Conservation (phyloP, 2,113 vertebrate species). For the Phylloscopus trochilus region DNA sequence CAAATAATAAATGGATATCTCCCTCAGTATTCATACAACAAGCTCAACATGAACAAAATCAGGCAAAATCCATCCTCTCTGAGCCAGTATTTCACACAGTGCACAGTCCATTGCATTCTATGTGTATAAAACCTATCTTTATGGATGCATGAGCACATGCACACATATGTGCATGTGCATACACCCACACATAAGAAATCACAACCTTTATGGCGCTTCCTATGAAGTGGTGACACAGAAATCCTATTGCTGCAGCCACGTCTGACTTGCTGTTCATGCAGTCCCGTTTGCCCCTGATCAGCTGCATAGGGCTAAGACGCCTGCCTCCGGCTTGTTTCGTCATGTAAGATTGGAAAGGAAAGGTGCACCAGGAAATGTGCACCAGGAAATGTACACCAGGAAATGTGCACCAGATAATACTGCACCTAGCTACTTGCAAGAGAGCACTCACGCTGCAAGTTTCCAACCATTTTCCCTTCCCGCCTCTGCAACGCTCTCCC, state of each 20-base stretch:
- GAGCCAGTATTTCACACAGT: background rate
- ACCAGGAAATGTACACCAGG: background rate
- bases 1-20: background rate
- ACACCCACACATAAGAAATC: background rate
- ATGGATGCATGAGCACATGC: background rate
- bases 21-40: background rate
- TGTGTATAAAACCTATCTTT: background rate
- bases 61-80: background rate
- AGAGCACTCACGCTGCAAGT: background rate
- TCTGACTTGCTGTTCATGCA: background rate
- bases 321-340: accelerated
- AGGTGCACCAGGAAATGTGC: background rate
- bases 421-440: background rate
- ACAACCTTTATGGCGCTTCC: background rate
- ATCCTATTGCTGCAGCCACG: background rate
- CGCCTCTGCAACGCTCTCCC: accelerated
- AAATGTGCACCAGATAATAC: background rate
- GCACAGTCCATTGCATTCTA: background rate
- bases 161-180: background rate
- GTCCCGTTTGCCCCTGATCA: accelerated
- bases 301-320: accelerated
- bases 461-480: background rate
- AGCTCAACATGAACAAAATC: background rate
- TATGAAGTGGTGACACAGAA: background rate
- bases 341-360: background rate